Base-by-base conservation (phyloP, 2,797 vertebrate species). In the Sphaeramia orbicularis region DNA sequence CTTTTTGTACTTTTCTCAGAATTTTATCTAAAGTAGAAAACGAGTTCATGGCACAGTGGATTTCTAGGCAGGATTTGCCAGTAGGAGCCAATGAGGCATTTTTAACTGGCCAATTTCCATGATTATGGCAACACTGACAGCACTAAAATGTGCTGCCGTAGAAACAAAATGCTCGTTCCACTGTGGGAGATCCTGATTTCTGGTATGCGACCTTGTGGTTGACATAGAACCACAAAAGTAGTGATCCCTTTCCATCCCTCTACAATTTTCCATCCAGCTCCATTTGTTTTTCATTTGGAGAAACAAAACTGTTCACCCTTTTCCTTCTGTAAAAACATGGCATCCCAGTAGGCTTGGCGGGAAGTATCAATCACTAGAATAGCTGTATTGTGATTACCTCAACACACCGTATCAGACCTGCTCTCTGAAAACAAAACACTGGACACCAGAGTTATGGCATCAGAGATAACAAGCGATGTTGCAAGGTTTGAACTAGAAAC, bases 201-300 rank as follows among this genome's bases (percentile, higher is more conserved):
- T 89, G 90, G 87, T 81, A 91, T 92, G 85, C 64, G 77, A 92
- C 90, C 88, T 89, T 88, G 90, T 65, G 91, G 90, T 85, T 77
- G 85, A 91, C 88, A 85, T 47, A 36, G 76, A 86, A 86, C 90
- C 88, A 64, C 88, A 80, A 86, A 89, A 81, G 71, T 80, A 85
- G 81, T 81, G 83, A 89, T 88, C 78, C 77, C 80, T 80, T 88
- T 89, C 83, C 85, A 85, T 84, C 70, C 66, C 61, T 78, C 65
- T 59, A 53, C 86, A 89, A 82, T 89, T 92, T 91, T 91, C 91
- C 91, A 90, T 86, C 62, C 52, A 78, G 64, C 67, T 71, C 77
- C 86, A 89, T 90, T 91, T 91, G 87, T 91, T 90, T 90, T 92
- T 90, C 79, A 90, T 92, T 90, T 85, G 45, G 67, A 88, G 83